These are phyloP conservation scores for Marmota flaviventris DNA, from an alignment of 2,113 vertebrate genomes.

Conservation along the genomic window DNA sequence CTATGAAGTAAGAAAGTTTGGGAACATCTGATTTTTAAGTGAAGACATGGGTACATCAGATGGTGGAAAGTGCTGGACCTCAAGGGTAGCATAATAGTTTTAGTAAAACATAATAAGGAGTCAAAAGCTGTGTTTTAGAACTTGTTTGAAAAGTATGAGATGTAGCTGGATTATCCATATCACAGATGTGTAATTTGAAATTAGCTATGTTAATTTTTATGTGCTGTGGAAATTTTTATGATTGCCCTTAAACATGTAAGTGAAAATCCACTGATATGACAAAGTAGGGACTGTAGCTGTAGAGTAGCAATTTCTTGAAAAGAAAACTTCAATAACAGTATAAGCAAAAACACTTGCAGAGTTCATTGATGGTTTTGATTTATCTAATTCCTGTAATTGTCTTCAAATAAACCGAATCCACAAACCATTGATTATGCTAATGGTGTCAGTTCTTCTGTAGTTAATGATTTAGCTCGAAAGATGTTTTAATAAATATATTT, in stretches of 20 bases:
- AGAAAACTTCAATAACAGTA: slow-evolving; percentile 22
- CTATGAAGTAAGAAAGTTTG: neutral
- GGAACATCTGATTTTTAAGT: neutral
- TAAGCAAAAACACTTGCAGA: slow-evolving; percentile 50
- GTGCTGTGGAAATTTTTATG: neutral
- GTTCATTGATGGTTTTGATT: slow-evolving; percentile 57
- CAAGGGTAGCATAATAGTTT: neutral
- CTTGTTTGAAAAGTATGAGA: neutral
- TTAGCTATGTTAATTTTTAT: neutral
- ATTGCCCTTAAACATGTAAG: neutral
- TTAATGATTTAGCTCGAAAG: slow-evolving; percentile 29
- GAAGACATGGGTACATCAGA: neutral
- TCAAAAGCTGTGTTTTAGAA: neutral
- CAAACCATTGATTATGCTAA: neutral
- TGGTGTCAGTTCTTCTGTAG: slow-evolving; percentile 16
- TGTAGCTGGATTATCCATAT: neutral
- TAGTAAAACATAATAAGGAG: neutral
- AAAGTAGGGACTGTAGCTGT: neutral
- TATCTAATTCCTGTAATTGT: slow-evolving; percentile 60
- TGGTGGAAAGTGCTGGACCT: neutral
- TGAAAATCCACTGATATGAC: neutral
- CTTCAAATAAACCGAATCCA: slow-evolving; percentile 9
- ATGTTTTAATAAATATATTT: slow-evolving; percentile 56
- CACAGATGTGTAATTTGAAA: neutral
- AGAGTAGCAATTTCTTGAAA: neutral